phyloP scores from a whole-genome alignment of 1,140 invertebrate species.

The Drosophila asahinai region DNA sequence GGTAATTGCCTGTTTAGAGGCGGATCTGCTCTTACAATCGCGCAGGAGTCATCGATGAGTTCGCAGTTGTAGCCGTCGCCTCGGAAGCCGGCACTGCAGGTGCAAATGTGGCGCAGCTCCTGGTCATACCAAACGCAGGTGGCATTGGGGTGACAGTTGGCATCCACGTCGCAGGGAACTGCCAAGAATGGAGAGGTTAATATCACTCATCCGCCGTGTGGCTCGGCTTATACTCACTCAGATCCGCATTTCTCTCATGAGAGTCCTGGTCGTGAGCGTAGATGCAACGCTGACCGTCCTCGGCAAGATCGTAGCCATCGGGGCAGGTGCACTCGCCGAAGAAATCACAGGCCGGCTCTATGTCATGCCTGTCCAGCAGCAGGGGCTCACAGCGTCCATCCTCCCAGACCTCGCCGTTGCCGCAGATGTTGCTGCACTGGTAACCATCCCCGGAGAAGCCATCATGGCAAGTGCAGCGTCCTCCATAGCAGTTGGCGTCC shows the following conservation, averaged over 20 bases:
- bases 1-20: not conserved
- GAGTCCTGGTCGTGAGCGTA: constrained; percentile 37
- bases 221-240: constrained; percentile 33
- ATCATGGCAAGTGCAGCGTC: constrained; percentile 88
- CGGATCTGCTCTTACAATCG: constrained; percentile 84
- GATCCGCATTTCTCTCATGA: constrained; percentile 58
- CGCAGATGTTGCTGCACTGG: constrained; percentile 86
- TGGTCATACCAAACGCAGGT: constrained; percentile 89
- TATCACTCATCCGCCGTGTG: not conserved
- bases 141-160: constrained; percentile 92
- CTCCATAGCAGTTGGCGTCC: constrained; percentile 87
- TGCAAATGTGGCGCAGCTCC: constrained; percentile 89
- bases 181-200: constrained; percentile 12
- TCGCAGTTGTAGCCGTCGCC: constrained; percentile 92
- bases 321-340: constrained; percentile 68
- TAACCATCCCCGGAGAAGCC: constrained; percentile 93
- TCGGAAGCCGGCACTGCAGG: constrained; percentile 91
- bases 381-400: constrained; percentile 70
- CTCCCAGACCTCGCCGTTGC: constrained; percentile 83
- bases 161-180: constrained; percentile 90
- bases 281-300: constrained; percentile 54
- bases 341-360: constrained; percentile 64
- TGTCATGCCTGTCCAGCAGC: constrained; percentile 54
- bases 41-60: constrained; percentile 88
- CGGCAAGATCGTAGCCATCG: constrained; percentile 66